Percentiles rank a stretch among this genome's conserved stretches.
phyloP scores from a whole-genome alignment of 2,797 vertebrate genomes.

The Acrocephalus scirpaceus region DNA sequence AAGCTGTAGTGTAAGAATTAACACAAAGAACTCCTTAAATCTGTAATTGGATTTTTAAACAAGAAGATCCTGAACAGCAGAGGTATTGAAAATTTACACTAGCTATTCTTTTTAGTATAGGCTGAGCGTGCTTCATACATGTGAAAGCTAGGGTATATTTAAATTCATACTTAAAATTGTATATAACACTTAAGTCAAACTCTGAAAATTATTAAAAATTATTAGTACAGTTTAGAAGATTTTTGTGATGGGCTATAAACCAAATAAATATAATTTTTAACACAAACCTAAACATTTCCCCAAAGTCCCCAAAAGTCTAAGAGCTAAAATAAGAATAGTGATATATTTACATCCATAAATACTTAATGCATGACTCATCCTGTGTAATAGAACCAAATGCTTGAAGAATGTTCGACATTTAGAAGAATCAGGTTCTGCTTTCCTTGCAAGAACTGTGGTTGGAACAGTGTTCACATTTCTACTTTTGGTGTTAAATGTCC shows the following conservation, averaged over 20 bases:
- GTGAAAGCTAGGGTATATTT: neutral
- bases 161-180: neutral
- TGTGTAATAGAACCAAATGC: slow-evolving; percentile 37
- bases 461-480: neutral
- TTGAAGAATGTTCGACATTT: slow-evolving; percentile 27
- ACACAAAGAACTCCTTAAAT: neutral
- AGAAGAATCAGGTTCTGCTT: slow-evolving; percentile 36
- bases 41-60: neutral
- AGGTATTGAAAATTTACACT: neutral
- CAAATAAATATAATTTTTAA: neutral
- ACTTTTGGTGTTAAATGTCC: slow-evolving; percentile 29
- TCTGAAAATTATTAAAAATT: neutral
- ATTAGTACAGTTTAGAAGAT: neutral
- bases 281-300: neutral
- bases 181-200: neutral
- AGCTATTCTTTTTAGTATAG: neutral
- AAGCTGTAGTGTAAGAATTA: neutral
- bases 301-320: neutral
- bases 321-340: slow-evolving; percentile 11
- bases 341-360: slow-evolving; percentile 53
- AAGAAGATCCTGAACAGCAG: neutral
- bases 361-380: slow-evolving; percentile 50
- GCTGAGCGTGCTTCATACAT: neutral
- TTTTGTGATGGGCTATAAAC: neutral
- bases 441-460: neutral